A percentile compares a stretch with the other conserved stretches of the same genome.
Conservation (phyloP, 2,113 vertebrate genomes). For the Neogobius melanostomus region DNA sequence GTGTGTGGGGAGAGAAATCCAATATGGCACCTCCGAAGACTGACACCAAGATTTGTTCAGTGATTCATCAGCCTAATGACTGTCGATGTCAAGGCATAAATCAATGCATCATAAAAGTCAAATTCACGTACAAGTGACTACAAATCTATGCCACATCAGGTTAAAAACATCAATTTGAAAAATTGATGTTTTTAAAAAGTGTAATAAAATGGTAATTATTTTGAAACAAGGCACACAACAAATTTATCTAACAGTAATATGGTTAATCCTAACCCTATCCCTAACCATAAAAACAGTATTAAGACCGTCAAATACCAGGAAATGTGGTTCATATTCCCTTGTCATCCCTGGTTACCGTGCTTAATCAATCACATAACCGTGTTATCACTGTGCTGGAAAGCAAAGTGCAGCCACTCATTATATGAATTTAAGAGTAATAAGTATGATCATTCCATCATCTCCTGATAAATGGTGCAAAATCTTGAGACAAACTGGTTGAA, state of each 20-base stretch:
- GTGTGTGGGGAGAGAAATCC: slow-evolving; percentile 53
- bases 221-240: too few relatives aligned
- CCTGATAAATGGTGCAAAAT: slow-evolving; percentile 12
- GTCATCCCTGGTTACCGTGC: too few relatives aligned
- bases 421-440: background rate
- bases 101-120: background rate
- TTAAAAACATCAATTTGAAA: too few relatives aligned
- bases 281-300: too few relatives aligned
- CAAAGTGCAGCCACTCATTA: background rate
- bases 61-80: slow-evolving; percentile 4
- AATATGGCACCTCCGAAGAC: slow-evolving; percentile 26
- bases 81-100: background rate
- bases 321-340: too few relatives aligned
- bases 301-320: too few relatives aligned
- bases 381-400: too few relatives aligned
- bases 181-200: too few relatives aligned
- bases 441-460: background rate
- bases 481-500: slow-evolving; percentile 32
- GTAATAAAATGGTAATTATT: too few relatives aligned
- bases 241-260: too few relatives aligned
- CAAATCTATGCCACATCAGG: background rate
- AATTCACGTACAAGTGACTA: background rate
- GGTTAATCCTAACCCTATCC: too few relatives aligned
- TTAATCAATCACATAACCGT: too few relatives aligned
- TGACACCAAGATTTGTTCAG: background rate